Evolutionary conservation across 2,113 vertebrate genomes (phyloP), one percentile per base, ranked within the genome.

Genomic region (Gyps fulvus): DNA sequence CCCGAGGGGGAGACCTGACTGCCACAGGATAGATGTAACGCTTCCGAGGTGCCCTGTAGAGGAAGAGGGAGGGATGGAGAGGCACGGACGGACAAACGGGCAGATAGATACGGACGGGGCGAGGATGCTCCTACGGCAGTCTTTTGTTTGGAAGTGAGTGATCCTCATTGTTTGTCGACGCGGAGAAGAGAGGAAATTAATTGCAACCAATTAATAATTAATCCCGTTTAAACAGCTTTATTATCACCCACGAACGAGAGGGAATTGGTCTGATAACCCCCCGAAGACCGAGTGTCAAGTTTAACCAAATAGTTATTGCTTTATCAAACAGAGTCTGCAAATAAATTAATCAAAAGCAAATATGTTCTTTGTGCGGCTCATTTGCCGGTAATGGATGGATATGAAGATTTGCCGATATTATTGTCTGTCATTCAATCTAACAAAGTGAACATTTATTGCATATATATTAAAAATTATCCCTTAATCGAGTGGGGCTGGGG

Each of bases 391-490:
- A 99, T 99, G 99, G 99, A 99, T 99, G 99, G 98, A 98, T 98
- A 99, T 99, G 98, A 99, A 99, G 99, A 99, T 99, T 98, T 98
- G 99, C 99, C 98, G 98, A 99, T 99, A 99, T 99, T 99, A 99
- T 99, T 99, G 99, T 99, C 99, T 99, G 99, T 99, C 99, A 99
- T 99, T 99, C 99, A 99, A 98, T 98, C 99, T 99, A 99, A 99
- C 99, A 99, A 99, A 99, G 99, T 99, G 99, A 99, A 99, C 99
- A 99, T 99, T 99, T 99, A 99, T 99, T 99, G 99, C 99, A 99
- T 99, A 99, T 99, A 99, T 99, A 99, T 99, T 99, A 99, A 99
- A 99, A 99, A 99, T 99, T 99, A 99, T 99, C 99, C 98, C 98
- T 98, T 99, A 98, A 99, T 99, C 98, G 98, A 98, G 98, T 98